Percentiles rank a stretch among this genome's conserved stretches.
Conservation (phyloP, 2,113 vertebrate genomes). For the Python bivittatus region DNA sequence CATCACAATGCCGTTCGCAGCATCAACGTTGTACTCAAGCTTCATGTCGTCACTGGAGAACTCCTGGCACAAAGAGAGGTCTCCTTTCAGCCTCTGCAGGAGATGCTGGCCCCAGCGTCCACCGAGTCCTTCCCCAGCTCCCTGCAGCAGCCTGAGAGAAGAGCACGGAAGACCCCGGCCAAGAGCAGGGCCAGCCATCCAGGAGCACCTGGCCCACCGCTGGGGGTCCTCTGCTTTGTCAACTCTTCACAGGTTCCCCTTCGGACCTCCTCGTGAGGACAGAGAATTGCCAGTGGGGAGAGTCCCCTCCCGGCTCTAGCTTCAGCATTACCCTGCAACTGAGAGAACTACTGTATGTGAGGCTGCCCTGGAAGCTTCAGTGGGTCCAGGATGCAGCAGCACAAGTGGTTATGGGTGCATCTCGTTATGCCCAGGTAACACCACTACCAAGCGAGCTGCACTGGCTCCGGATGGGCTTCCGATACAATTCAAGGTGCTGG, state of each 20-base stretch:
- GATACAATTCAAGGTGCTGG: too few species aligned
- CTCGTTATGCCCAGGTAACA: background rate
- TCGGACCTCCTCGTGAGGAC: background rate
- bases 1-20: slow-evolving; percentile 95
- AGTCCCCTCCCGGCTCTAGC: background rate
- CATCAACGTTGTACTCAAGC: slow-evolving; percentile 94
- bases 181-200: background rate
- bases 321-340: background rate
- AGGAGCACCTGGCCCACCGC: background rate
- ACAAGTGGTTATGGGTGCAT: rapidly evolving
- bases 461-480: background rate
- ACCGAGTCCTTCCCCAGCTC: background rate
- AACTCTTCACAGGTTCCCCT: background rate
- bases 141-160: background rate
- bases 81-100: background rate
- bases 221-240: background rate
- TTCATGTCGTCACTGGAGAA: slow-evolving; percentile 94
- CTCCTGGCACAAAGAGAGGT: slow-evolving; percentile 76
- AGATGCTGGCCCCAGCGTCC: too few species aligned
- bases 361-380: background rate
- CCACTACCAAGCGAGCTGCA: background rate
- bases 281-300: background rate
- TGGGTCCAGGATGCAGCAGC: too few species aligned
- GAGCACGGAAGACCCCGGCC: background rate
- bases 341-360: too few species aligned